These are phyloP conservation scores for Malurus alboscapulatus DNA, from an alignment of 2,113 vertebrate species.

Conservation along the genomic window DNA sequence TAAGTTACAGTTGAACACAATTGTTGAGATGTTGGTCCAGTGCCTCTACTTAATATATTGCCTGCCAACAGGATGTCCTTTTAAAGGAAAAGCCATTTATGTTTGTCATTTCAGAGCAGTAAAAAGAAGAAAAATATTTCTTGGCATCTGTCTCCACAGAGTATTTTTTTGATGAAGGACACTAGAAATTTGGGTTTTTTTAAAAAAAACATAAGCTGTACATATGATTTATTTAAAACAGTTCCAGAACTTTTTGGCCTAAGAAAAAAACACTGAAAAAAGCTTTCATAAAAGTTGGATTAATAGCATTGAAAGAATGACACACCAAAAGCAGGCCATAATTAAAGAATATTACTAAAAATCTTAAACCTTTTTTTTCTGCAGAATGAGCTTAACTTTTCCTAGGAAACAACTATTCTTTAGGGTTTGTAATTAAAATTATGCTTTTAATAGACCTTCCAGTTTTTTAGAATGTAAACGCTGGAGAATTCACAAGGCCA, in stretches of 20 bases:
- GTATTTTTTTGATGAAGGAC: neutral
- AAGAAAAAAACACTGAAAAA: neutral
- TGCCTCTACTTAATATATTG: neutral
- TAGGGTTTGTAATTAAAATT: neutral
- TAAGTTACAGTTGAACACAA: neutral
- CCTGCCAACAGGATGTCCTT: neutral
- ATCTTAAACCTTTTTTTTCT: neutral
- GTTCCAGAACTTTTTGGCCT: neutral
- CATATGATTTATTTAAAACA: neutral
- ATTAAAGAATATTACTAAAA: neutral
- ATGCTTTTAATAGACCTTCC: neutral
- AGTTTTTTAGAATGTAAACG: neutral
- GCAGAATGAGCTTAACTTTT: neutral
- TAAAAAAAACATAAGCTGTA: neutral
- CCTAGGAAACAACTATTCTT: neutral
- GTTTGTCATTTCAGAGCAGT: neutral
- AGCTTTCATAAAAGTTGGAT: neutral
- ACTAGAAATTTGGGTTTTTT: neutral
- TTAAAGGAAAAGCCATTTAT: neutral
- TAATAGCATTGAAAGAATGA: fast-evolving
- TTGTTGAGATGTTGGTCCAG: neutral
- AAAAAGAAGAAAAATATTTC: neutral
- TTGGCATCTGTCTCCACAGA: neutral
- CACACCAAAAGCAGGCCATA: neutral
- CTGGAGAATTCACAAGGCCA: neutral